Percentiles rank a stretch among this genome's conserved stretches.
phyloP scores from a whole-genome alignment of 2,797 vertebrate genomes.

The Semaprochilodus insignis region DNA sequence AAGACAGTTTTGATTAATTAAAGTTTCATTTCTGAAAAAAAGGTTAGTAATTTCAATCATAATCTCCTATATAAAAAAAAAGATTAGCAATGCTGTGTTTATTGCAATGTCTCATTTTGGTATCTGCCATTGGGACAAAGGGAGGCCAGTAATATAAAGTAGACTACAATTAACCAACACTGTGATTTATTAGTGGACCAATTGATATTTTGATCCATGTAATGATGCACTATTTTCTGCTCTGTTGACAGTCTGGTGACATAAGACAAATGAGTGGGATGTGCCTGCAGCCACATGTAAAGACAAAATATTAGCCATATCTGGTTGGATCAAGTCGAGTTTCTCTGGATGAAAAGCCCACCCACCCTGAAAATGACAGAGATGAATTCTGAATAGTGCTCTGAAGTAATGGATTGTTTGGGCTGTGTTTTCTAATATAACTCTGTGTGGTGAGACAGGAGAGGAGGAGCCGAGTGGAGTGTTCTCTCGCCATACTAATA shows the following conservation, averaged over 20 bases:
- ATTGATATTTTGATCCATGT: slow-evolving; percentile 2
- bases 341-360: slow-evolving; percentile 6
- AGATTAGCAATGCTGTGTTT: neutral
- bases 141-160: neutral
- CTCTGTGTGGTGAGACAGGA: neutral
- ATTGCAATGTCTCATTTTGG: neutral
- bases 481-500: slow-evolving; percentile 34
- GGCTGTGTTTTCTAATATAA: slow-evolving; percentile 29
- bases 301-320: slow-evolving; percentile 11
- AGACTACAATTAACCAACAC: neutral
- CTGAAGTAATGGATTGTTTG: slow-evolving; percentile 32
- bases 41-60: too few species aligned
- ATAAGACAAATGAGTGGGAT: neutral
- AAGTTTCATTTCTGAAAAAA: too few species aligned
- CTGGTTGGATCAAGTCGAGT: neutral
- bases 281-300: neutral
- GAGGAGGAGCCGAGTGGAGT: neutral
- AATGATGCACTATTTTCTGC: neutral
- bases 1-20: too few species aligned
- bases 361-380: slow-evolving; percentile 16
- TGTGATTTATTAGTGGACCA: neutral
- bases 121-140: neutral
- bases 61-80: too few species aligned
- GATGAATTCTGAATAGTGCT: slow-evolving; percentile 28
- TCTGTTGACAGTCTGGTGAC: neutral